Base-by-base conservation (phyloP, 2,888 invertebrate species). In the Petrolisthes cinctipes region DNA sequence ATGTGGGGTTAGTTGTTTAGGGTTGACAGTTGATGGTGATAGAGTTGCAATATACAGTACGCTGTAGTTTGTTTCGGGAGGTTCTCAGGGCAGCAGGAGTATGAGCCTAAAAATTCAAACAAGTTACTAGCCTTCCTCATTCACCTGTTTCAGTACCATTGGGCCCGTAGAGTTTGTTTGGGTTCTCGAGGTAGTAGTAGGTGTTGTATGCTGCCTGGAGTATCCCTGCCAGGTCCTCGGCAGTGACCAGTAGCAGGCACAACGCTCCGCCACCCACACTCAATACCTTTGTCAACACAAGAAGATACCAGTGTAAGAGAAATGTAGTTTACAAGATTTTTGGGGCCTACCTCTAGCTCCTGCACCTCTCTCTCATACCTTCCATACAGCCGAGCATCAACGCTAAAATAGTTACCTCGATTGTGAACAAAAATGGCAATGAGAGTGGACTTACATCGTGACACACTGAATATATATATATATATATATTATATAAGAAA, bases 201-300 rank as follows among this genome's bases (percentile, higher is more conserved):
- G 86, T 86, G 79, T 86, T 86, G 79, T 86, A 86, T 73, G 83
- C 79, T 6, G 83, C 71, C 53, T 86, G 86, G 5, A 86, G 17
- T n/a, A 82, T 79, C 80, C 71, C 53, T 14, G 37, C 79, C 17
- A 86, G 80, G 37, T 80, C 57, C 20, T 86, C 66, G 4, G 78
- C 82, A 0, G 82, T 75, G 17, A 86, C 75, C 54, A 86, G 51
- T 23, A 86, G 20, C 23, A 81, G 23, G 56, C 81, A 81, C 76
- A 86, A 0, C 14, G 54, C 82, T 0, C 75, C 82, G n/a, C 81
- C 61, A 4, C 82, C 75, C 61, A 86, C 57, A 66, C 82, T 76
- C 20, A 82, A 11, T 23, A 82, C 73, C 86, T 86, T 61, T 17
- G 17, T 17, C 61, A 61, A 17, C 4, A 80, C 54, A 80, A 7